Conservation (phyloP, 2,888 invertebrate species). For the Trachelus tabidus region DNA sequence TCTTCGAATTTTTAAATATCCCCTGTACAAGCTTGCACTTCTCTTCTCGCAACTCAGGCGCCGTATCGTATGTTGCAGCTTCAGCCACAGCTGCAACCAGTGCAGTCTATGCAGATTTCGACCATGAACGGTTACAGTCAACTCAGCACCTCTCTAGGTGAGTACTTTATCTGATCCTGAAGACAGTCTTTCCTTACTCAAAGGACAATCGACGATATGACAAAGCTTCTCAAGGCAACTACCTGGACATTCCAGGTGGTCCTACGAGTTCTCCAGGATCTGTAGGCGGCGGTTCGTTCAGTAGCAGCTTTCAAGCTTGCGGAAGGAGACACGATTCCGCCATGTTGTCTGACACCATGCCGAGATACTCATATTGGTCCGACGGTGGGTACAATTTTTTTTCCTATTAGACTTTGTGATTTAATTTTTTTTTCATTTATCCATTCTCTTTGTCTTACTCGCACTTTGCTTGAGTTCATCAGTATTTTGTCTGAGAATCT, state of each 20-base stretch:
- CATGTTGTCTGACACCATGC: slow-evolving; percentile 44
- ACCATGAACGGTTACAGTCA: slow-evolving; percentile 67
- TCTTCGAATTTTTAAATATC: background rate
- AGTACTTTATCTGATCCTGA: slow-evolving; percentile 37
- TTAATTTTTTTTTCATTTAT: background rate
- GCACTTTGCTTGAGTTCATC: background rate
- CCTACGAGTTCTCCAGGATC: slow-evolving; percentile 46
- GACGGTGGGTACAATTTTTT: slow-evolving; percentile 46
- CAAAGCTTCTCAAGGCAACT: slow-evolving; percentile 63
- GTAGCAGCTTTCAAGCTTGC: slow-evolving; percentile 51
- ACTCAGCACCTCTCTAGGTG: slow-evolving; percentile 62
- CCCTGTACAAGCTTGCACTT: background rate
- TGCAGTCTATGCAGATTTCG: slow-evolving; percentile 66
- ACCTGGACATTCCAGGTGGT: slow-evolving; percentile 62
- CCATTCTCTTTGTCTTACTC: background rate
- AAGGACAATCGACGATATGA: slow-evolving; percentile 33
- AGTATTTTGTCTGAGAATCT: background rate
- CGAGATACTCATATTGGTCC: slow-evolving; percentile 56
- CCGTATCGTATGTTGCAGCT: slow-evolving; percentile 44
- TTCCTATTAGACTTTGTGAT: background rate
- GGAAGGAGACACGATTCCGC: slow-evolving; percentile 53
- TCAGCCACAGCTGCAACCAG: slow-evolving; percentile 62
- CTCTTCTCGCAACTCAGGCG: background rate
- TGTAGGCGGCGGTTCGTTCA: slow-evolving; percentile 53
- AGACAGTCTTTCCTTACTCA: background rate